Evolutionary conservation across 2,113 vertebrate species (phyloP).

Genomic region (Myrmecophaga tridactyla): DNA sequence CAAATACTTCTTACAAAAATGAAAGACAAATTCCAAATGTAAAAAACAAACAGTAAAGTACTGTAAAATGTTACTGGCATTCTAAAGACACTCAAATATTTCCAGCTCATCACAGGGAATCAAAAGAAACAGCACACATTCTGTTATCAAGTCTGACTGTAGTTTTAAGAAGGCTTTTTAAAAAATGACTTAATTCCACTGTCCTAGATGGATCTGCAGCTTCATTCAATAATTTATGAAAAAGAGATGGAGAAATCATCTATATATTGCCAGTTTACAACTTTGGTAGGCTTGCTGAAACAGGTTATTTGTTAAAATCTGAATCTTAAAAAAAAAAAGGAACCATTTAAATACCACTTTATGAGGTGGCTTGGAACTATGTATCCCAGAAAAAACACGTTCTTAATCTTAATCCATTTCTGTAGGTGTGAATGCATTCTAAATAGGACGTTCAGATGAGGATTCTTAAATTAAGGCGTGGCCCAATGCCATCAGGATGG

Average conservation of each 20-base stretch:
- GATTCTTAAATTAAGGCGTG: no score
- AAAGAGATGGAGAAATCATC: background rate
- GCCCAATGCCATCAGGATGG: no score
- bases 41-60: background rate
- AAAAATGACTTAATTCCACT: background rate
- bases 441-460: no score
- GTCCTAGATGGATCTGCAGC: background rate
- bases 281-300: background rate
- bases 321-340: no score
- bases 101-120: background rate
- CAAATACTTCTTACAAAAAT: background rate
- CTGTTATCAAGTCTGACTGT: background rate
- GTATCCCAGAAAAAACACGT: no score
- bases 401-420: no score
- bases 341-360: no score
- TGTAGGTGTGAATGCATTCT: no score
- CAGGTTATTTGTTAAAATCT: background rate
- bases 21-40: background rate
- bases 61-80: background rate
- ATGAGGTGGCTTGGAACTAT: no score
- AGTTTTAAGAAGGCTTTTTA: background rate
- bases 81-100: background rate
- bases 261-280: background rate
- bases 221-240: background rate
- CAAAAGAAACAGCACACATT: background rate